These are phyloP conservation scores for Tretioscincus oriximinensis DNA, from an alignment of 2,113 vertebrate species.

Conservation along the genomic window DNA sequence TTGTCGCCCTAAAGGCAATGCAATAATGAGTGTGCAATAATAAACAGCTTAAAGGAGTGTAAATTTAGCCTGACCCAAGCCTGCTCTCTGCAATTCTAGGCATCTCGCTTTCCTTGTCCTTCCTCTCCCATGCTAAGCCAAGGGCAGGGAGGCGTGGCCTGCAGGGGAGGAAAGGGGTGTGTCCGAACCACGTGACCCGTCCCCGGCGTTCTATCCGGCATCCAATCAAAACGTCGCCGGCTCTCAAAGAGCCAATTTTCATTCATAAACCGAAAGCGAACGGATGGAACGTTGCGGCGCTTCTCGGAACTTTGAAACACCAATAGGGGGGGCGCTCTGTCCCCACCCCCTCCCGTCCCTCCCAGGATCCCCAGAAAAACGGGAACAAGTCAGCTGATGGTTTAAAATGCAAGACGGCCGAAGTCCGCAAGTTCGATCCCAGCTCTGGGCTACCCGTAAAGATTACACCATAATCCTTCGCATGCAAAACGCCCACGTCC, in stretches of 20 bases:
- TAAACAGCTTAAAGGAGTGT: neutral
- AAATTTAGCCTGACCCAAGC: neutral
- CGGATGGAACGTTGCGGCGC: too few species aligned
- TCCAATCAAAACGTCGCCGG: constrained; percentile 65
- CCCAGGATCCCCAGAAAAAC: too few species aligned
- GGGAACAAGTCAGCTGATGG: neutral
- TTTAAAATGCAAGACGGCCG: neutral
- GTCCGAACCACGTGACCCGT: constrained; percentile 50
- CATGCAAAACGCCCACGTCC: neutral
- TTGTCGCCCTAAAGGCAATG: neutral
- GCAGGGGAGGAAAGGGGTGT: neutral
- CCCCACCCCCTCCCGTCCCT: too few species aligned
- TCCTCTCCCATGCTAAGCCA: neutral
- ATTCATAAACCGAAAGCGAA: constrained; percentile 60
- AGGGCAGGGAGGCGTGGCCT: neutral
- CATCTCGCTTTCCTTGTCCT: too few species aligned
- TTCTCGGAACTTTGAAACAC: neutral
- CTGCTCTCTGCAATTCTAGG: neutral
- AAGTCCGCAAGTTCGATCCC: neutral
- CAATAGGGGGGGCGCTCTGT: neutral
- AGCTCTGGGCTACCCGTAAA: too few species aligned
- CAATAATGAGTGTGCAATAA: constrained; percentile 49
- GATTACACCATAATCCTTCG: neutral
- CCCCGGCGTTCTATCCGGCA: constrained; percentile 66
- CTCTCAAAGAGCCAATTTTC: constrained; percentile 61